Evolutionary conservation across 2,888 invertebrate species (phyloP).

Genomic region (Drosophila prolongata): DNA sequence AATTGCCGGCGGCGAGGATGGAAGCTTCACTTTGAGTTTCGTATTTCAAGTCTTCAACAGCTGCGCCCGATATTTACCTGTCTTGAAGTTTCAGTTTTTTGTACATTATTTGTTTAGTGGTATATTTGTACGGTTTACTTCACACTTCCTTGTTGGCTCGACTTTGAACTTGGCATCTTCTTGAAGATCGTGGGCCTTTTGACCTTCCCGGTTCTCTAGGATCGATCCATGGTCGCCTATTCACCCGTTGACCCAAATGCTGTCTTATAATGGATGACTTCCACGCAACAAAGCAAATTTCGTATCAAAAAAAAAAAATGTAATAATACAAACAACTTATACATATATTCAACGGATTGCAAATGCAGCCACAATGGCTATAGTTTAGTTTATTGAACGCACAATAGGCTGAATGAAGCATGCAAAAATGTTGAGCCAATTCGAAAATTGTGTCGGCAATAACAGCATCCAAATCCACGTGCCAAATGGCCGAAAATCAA

Average conservation of each 20-base stretch:
- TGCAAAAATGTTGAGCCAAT: constrained; percentile 15
- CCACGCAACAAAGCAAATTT: constrained; percentile 6
- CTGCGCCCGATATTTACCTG: constrained; percentile 33
- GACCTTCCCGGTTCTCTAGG: constrained; percentile 40
- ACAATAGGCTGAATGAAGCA: constrained; percentile 21
- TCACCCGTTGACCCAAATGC: constrained; percentile 35
- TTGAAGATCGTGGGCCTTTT: constrained; percentile 36
- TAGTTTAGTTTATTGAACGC: constrained; percentile 42
- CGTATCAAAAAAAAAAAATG: not conserved
- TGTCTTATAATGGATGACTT: constrained; percentile 5
- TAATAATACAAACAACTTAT: constrained; percentile 22
- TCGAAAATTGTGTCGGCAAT: constrained; percentile 27
- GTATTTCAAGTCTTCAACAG: constrained; percentile 27
- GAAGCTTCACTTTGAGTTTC: constrained; percentile 20
- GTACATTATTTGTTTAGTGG: constrained; percentile 2
- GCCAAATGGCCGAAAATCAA: constrained; percentile 11
- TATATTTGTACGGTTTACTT: constrained; percentile 26
- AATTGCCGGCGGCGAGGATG: constrained; percentile 40
- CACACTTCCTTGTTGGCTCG: constrained; percentile 41
- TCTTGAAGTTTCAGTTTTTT: not conserved
- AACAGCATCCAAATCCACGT: constrained; percentile 12
- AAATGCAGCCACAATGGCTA: constrained; percentile 33
- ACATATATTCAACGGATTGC: constrained; percentile 27
- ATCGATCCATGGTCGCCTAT: constrained; percentile 17
- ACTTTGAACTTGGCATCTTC: constrained; percentile 43